Evolutionary conservation across 1,140 invertebrate genomes (phyloP).

Genomic region (Rhopalosiphum maidis): DNA sequence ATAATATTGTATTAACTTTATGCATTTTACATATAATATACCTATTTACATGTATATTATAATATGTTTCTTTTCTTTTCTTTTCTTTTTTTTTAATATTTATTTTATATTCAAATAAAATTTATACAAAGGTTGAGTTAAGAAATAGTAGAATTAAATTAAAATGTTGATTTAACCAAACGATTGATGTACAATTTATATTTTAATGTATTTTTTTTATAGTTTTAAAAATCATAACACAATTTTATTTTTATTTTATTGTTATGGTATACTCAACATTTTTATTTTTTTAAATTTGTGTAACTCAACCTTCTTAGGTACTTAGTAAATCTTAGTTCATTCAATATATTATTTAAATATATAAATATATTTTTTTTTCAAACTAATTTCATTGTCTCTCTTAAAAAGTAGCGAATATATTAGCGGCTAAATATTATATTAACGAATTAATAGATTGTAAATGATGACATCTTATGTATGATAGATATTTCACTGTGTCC

Average conservation of each 20-base stretch:
- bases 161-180: background rate
- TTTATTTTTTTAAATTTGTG: background rate
- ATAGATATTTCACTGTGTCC: constrained; percentile 26
- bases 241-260: background rate
- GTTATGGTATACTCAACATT: background rate
- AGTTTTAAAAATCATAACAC: background rate
- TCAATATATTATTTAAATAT: background rate
- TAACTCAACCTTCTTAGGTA: background rate
- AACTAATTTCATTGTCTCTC: constrained; percentile 9
- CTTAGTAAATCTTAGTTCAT: constrained; percentile 5
- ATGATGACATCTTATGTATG: background rate
- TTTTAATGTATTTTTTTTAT: background rate
- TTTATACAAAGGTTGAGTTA: background rate
- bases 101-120: constrained; percentile 32
- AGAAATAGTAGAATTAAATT: constrained; percentile 20
- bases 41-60: background rate
- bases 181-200: background rate
- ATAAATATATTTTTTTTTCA: constrained; percentile 25
- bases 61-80: background rate
- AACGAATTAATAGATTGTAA: constrained; percentile 54
- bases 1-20: background rate
- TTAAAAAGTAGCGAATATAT: background rate
- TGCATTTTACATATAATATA: constrained; percentile 32
- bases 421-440: constrained; percentile 3
- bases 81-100: background rate